phyloP scores from a whole-genome alignment of 2,888 invertebrate species.

The Dugesia japonica region DNA sequence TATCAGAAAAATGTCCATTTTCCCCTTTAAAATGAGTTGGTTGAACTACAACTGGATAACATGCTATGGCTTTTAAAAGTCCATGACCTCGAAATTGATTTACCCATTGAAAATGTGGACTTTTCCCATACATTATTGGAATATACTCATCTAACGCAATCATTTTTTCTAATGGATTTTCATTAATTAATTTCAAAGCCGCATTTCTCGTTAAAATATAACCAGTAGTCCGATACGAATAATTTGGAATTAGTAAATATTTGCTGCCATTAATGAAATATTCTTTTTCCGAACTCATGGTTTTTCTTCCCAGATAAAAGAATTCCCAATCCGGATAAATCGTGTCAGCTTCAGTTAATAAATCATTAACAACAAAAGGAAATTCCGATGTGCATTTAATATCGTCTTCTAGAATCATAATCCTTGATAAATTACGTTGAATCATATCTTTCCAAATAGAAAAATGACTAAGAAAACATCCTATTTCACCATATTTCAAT shows the following conservation, averaged over 20 bases:
- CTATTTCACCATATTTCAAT: slow-evolving; percentile 89
- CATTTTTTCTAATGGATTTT: slow-evolving; percentile 64
- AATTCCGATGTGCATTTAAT: slow-evolving; percentile 77
- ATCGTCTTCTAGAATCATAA: slow-evolving; percentile 80
- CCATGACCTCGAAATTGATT: background rate
- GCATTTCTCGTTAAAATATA: slow-evolving; percentile 67
- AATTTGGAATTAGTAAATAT: slow-evolving; percentile 60
- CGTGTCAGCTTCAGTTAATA: slow-evolving; percentile 56
- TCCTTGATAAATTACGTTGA: slow-evolving; percentile 47
- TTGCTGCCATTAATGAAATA: slow-evolving; percentile 55
- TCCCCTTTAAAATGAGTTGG: slow-evolving; percentile 26
- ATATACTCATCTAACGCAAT: slow-evolving; percentile 89
- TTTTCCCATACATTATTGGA: slow-evolving; percentile 67
- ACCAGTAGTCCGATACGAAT: slow-evolving; percentile 94
- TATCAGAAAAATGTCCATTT: slow-evolving; percentile 27
- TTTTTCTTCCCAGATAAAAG: slow-evolving; percentile 79
- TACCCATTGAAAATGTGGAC: slow-evolving; percentile 24
- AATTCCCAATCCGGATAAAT: slow-evolving; percentile 65
- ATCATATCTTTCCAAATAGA: slow-evolving; percentile 63
- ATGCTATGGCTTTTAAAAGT: slow-evolving; percentile 25
- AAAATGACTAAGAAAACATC: slow-evolving; percentile 89
- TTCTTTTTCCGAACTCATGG: slow-evolving; percentile 53
- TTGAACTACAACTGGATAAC: slow-evolving; percentile 23
- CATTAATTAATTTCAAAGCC: slow-evolving; percentile 64
- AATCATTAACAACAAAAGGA: slow-evolving; percentile 51